Evolutionary conservation across 2,888 invertebrate species (phyloP).

Genomic region (Coelogynopora nodosa): DNA sequence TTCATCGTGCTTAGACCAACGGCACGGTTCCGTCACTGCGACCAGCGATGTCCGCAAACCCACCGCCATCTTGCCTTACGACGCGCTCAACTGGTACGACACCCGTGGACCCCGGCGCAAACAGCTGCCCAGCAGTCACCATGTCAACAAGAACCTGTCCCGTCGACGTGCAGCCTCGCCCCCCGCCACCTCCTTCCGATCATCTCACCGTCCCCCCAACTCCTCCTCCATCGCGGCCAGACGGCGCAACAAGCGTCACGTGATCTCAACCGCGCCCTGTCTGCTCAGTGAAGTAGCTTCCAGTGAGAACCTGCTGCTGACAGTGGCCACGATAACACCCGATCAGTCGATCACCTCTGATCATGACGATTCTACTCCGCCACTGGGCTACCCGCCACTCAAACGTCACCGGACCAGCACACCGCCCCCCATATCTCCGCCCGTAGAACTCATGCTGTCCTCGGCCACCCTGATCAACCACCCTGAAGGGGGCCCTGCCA

Average conservation of each 20-base stretch:
- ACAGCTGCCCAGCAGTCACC: neutral
- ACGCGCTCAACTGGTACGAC: neutral
- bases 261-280: neutral
- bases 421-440: neutral
- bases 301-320: neutral
- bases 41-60: neutral
- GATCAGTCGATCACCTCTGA: neutral
- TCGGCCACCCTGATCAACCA: neutral
- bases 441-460: neutral
- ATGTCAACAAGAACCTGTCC: neutral
- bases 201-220: neutral
- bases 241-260: neutral
- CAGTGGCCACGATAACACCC: neutral
- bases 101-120: neutral
- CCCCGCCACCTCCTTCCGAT: neutral
- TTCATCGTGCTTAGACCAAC: conserved; percentile 74
- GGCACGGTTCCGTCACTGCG: neutral
- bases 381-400: neutral
- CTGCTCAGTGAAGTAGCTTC: neutral
- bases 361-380: neutral
- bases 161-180: neutral
- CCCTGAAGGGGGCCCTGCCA: no score
- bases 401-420: neutral
- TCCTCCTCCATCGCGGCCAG: neutral
- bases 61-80: neutral